A percentile compares a stretch with the other conserved stretches of the same genome.
Evolutionary conservation across 2,888 invertebrate species (phyloP).

Genomic region (Pachliopta kotzebuea): DNA sequence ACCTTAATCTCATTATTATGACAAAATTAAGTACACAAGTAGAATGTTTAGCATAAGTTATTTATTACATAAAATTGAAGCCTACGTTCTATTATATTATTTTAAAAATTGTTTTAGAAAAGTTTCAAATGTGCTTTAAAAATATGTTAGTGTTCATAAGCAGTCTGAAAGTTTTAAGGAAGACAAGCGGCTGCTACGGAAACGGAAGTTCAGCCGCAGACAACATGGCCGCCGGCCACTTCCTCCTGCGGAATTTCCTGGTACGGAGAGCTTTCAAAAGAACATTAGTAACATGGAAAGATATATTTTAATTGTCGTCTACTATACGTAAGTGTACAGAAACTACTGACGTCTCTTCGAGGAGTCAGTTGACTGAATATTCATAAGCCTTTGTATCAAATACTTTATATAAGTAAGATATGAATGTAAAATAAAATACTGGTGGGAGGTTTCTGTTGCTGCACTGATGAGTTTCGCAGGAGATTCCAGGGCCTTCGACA

Average conservation of each 20-base stretch:
- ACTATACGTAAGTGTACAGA: neutral
- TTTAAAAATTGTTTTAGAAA: constrained; percentile 18
- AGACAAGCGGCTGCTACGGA: constrained; percentile 42
- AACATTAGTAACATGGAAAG: constrained; percentile 36
- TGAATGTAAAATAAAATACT: no score
- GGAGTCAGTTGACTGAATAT: neutral
- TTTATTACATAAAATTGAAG: neutral
- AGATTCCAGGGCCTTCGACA: no score
- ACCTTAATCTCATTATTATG: neutral
- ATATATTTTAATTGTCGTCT: constrained; percentile 16
- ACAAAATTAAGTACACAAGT: neutral
- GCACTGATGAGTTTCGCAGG: no score
- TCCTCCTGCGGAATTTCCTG: constrained; percentile 47
- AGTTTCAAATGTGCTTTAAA: constrained; percentile 31
- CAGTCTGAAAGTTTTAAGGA: constrained; percentile 35
- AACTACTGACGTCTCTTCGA: neutral
- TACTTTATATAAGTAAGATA: neutral
- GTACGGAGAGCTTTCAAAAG: constrained; percentile 37
- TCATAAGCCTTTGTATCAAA: neutral
- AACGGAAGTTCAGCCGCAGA: constrained; percentile 61
- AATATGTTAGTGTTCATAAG: constrained; percentile 36
- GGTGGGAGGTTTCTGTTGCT: no score
- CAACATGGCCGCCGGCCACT: constrained; percentile 66
- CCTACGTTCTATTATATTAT: neutral
- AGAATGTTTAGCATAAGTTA: neutral